phyloP scores from a whole-genome alignment of 2,888 invertebrate species.

The Phaonia tiefii region DNA sequence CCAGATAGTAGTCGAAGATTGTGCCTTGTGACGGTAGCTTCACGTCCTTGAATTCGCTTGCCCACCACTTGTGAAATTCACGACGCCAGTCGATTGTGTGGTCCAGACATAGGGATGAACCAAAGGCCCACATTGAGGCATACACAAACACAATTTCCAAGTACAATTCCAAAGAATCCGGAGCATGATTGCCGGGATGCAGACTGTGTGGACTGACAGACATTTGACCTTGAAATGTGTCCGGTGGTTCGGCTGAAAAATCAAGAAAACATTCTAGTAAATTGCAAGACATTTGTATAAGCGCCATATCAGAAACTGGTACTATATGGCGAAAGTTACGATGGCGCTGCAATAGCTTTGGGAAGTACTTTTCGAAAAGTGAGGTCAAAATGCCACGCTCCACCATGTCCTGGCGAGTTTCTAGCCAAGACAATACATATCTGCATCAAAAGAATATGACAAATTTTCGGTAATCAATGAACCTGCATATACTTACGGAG shows the following conservation, averaged over 20 bases:
- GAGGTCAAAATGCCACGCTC: slow-evolving; percentile 92
- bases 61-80: slow-evolving; percentile 98
- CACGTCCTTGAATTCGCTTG: slow-evolving; percentile 94
- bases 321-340: slow-evolving; percentile 93
- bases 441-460: slow-evolving; percentile 78
- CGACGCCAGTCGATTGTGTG: slow-evolving; percentile 94
- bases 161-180: slow-evolving; percentile 84
- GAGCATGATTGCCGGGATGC: slow-evolving; percentile 85
- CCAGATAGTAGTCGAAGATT: slow-evolving; percentile 95
- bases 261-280: slow-evolving; percentile 91
- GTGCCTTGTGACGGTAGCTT: slow-evolving; percentile 92
- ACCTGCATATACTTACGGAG: slow-evolving; percentile 85
- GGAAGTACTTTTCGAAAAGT: slow-evolving; percentile 97
- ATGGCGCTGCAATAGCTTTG: slow-evolving; percentile 89
- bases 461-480: neutral
- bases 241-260: slow-evolving; percentile 54
- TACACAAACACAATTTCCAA: slow-evolving; percentile 96
- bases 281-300: slow-evolving; percentile 93
- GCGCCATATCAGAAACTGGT: slow-evolving; percentile 94
- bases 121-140: slow-evolving; percentile 95
- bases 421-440: slow-evolving; percentile 95
- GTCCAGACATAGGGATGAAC: slow-evolving; percentile 94
- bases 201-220: slow-evolving; percentile 70
- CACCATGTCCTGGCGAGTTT: slow-evolving; percentile 86
- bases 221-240: slow-evolving; percentile 7